Evolutionary conservation across 2,113 vertebrate species (phyloP), one percentile per base, ranked within the genome.

Genomic region (Mobula birostris): DNA sequence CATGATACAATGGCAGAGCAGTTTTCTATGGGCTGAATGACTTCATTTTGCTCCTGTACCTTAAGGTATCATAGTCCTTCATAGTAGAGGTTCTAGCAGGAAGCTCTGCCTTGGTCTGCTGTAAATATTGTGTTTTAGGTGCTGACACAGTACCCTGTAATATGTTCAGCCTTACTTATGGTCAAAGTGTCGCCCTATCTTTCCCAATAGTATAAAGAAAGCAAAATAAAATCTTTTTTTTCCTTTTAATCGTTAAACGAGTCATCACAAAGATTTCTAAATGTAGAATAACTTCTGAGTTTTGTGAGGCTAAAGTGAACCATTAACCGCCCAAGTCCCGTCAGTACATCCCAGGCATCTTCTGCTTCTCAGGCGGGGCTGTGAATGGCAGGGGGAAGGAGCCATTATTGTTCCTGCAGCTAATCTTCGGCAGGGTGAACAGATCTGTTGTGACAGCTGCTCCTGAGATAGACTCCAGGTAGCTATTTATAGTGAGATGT

Each of bases 401-500:
- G 78, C 94, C 93, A 94, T 95, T 94, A 94, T 94, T 74, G 32
- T 66, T 72, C 77, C 93, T 79, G 74, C 66, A 83, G 93, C 77
- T 72, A 19, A 76, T 92, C 93, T 92, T 61, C 48, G 70, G 61
- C 56, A 77, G 29, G 58, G 66, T 36, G 82, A 77, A 12, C 74
- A 94, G 94, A 94, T 78, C 24, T 24, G 48, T 27, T 94, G 66
- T 95, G 94, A 95, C 94, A 94, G 94, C 32, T 74, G 58, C 83
- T 91, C 92, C 92, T 94, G 94, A 95, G 48, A 88, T 85, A 83
- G 77, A 79, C 61, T 36, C 74, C 17, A 66, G 12, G 80, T 68
- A 48, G 83, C 56, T 94, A 94, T 94, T 94, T 94, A 94, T 94
- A 94, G 94, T 56, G 68, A 94, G 92, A 32, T 70, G 87, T 56